Evolutionary conservation across 37 sponge, comb jelly and placozoan genomes (phyloP), one percentile per base, ranked within the genome.

Genomic region (Amphimedon queenslandica): DNA sequence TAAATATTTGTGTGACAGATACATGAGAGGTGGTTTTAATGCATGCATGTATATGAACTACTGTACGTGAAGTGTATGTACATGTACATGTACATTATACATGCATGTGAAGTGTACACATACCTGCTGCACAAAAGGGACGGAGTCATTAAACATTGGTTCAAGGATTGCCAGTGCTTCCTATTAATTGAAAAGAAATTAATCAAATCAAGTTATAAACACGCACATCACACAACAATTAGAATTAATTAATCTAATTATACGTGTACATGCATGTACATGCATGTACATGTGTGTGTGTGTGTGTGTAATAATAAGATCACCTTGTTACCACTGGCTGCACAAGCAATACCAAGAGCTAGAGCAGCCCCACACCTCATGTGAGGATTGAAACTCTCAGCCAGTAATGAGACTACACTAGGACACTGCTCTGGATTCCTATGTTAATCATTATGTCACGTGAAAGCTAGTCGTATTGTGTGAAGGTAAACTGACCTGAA

Each of bases 361-460:
- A 89, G 67, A 41, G 92, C 92, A 16, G 99, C 87, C 0, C 99
- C 99, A 74, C 87, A 87, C 55, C 99, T 58, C 58, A 98, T 93
- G 79, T 98, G 96, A 29, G 96, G 85, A 76, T 98, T 98, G 81
- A 92, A 98, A 73, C 95, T 94, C 91, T 98, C 99, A 0, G 95
- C 74, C 2, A 98, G 83, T 40, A 98, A 83, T 3, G 93, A 86
- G 40, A 98, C 99, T 25, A 95, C 93, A 61, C 75, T 72, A 2
- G 99, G 99, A 73, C 99, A 98, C 84, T 92, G 96, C 65, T 98
- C 96, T 18, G 90, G 91, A 53, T 80, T 80, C 40, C 88, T n/a
- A 73, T 47, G 53, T 47, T 47, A 47, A 47, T 47, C 8, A 47
- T 47, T 47, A 47, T 13, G 13, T 47, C 8, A 47, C 53, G 8